Evolutionary conservation across 2,113 vertebrate genomes (phyloP).

Genomic region (Semnopithecus entellus): DNA sequence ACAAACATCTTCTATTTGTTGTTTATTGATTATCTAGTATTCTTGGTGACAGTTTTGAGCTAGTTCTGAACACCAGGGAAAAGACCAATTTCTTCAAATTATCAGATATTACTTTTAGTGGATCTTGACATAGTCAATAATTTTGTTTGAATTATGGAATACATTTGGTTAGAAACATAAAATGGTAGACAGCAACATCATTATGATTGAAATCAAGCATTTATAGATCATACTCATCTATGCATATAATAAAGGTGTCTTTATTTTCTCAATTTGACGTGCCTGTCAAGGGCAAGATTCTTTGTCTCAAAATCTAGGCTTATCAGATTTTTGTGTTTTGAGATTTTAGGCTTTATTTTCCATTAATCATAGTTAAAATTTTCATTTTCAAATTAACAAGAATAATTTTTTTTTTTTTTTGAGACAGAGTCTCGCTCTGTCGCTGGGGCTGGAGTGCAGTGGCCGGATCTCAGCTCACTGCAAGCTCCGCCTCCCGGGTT

Average conservation of each 20-base stretch:
- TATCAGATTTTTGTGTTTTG: neutral
- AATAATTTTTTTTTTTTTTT: neutral
- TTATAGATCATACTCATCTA: slow-evolving; percentile 17
- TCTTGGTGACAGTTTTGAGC: slow-evolving; percentile 20
- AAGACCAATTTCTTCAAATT: slow-evolving; percentile 34
- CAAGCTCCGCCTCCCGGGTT: no score
- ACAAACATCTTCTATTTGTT: slow-evolving; percentile 21
- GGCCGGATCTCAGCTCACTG: no score
- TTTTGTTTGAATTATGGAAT: slow-evolving; percentile 42
- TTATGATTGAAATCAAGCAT: slow-evolving; percentile 43
- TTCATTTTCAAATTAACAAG: slow-evolving; percentile 2
- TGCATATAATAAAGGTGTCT: neutral
- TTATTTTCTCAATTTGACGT: slow-evolving; percentile 31
- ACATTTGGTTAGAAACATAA: neutral
- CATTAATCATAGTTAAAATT: neutral
- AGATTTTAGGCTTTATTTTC: slow-evolving; percentile 24
- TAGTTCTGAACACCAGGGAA: slow-evolving; percentile 3
- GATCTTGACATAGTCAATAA: slow-evolving; percentile 24
- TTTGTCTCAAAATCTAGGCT: neutral
- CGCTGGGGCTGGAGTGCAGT: no score
- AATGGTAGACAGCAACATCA: neutral
- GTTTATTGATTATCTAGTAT: slow-evolving; percentile 40
- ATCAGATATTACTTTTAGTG: slow-evolving; percentile 25
- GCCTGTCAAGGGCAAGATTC: neutral
- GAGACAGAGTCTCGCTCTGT: no score